Base-by-base conservation (phyloP, 1,140 invertebrate genomes). In the Drosophila pectinifera region DNA sequence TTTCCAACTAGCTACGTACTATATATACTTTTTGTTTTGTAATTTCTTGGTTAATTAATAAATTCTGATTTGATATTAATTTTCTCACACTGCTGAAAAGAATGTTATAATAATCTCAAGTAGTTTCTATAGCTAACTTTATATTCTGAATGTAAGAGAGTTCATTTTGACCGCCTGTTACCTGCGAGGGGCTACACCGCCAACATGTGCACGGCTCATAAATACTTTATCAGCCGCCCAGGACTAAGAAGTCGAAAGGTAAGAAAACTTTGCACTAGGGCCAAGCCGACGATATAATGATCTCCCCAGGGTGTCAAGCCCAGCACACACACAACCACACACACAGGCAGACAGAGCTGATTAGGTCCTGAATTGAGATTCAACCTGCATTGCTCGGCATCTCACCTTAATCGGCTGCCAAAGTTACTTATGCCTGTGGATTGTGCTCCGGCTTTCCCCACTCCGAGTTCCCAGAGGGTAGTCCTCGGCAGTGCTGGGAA, bases 341-440 rank as follows among this genome's bases (percentile, higher is more conserved):
- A 36, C 31, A 55, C 36, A 49, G 43, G 22, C 46, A 69, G 56
- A 53, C 45, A 59, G 76, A 83, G 64, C 77, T 78, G 74, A 78
- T 78, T 78, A 78, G 75, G 75, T 72, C 48, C 57, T 63, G 73
- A 76, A 89, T 89, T 89, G 85, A 78, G 79, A 89, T 89, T 89
- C 84, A 70, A 80, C 69, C 59, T 75, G 84, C 84, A 89, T 84
- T 84, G 65, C 84, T 68, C 62, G 75, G 80, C 84, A 84, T 89
- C 67, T 70, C 84, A 89, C 84, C 84, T 84, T 89, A 89, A 89
- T 89, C 84, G 84, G 84, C 80, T 89, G 84, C 80, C 84, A 89
- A 89, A 89, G 84, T 89, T 89, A 82, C 84, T 89, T 89, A 89
- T 88, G 83, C 61, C 65, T 82, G 64, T 73, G 73, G 54, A 73